These are phyloP conservation scores for Anoplophora glabripennis DNA, from an alignment of 1,140 invertebrate species.

Conservation along the genomic window DNA sequence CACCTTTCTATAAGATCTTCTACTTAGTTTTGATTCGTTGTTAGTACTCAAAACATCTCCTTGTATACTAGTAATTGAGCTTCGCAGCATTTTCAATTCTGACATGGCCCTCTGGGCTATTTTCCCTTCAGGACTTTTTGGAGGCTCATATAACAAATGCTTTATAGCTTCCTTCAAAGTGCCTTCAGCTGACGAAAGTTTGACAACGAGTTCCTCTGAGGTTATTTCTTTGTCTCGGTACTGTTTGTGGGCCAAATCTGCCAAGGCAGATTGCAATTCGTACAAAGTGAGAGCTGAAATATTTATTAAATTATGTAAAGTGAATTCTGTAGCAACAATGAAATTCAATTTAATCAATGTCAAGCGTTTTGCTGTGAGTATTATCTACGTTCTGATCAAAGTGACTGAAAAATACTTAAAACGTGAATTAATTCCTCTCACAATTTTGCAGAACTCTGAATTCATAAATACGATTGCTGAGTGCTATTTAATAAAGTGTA, in stretches of 20 bases:
- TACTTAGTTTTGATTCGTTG: background rate
- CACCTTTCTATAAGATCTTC: slow-evolving; percentile 6
- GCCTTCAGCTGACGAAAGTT: slow-evolving; percentile 49
- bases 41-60: slow-evolving; percentile 13
- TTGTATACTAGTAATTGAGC: slow-evolving; percentile 32
- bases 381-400: too few species aligned
- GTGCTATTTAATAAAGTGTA: too few species aligned
- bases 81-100: slow-evolving; percentile 59
- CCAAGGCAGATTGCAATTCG: slow-evolving; percentile 67
- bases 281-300: slow-evolving; percentile 66
- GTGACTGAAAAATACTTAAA: too few species aligned
- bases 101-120: slow-evolving; percentile 63
- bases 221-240: slow-evolving; percentile 58
- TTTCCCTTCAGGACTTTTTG: slow-evolving; percentile 67
- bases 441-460: too few species aligned
- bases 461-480: too few species aligned
- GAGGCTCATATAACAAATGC: slow-evolving; percentile 68
- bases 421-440: too few species aligned
- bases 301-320: slow-evolving; percentile 30
- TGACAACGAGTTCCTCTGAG: slow-evolving; percentile 49
- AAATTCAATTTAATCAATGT: background rate
- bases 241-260: slow-evolving; percentile 61
- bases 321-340: too few species aligned
- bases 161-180: slow-evolving; percentile 61
- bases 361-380: too few species aligned